A percentile compares a stretch with the other conserved stretches of the same genome.
Evolutionary conservation across 1,140 invertebrate genomes (phyloP).

Genomic region (Harpegnathos saltator): DNA sequence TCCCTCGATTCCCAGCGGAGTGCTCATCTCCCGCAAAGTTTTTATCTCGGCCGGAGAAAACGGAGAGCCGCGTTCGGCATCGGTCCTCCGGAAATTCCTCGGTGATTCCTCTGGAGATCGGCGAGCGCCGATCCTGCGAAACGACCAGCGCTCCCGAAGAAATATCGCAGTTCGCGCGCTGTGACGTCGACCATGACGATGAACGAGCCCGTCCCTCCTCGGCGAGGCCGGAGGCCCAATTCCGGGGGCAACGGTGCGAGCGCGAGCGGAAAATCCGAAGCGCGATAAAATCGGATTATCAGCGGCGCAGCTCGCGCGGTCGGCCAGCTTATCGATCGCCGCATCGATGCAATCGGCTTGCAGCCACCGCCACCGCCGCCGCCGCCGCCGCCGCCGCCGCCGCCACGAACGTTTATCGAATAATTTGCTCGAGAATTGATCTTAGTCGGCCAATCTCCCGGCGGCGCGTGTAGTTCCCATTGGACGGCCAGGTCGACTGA

Average conservation of each 20-base stretch:
- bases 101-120: background rate
- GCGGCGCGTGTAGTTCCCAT: background rate
- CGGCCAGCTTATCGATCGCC: slow-evolving; percentile 17
- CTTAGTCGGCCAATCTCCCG: background rate
- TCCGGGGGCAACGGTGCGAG: slow-evolving; percentile 6
- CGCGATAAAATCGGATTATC: slow-evolving; percentile 56
- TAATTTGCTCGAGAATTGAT: slow-evolving; percentile 19
- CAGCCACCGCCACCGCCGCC: background rate
- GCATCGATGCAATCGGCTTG: slow-evolving; percentile 17
- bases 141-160: no score
- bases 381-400: background rate
- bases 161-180: background rate
- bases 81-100: background rate
- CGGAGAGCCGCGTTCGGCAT: background rate
- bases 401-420: background rate
- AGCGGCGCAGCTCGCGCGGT: slow-evolving; percentile 9
- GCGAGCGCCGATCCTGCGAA: no score
- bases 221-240: slow-evolving; percentile 41
- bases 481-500: background rate
- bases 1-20: background rate
- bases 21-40: slow-evolving; percentile 3
- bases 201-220: background rate
- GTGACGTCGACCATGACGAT: background rate
- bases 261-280: slow-evolving; percentile 45
- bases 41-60: slow-evolving; percentile 14